phyloP scores from a whole-genome alignment of 2,888 invertebrate species.

The Myopa tessellatipennis region DNA sequence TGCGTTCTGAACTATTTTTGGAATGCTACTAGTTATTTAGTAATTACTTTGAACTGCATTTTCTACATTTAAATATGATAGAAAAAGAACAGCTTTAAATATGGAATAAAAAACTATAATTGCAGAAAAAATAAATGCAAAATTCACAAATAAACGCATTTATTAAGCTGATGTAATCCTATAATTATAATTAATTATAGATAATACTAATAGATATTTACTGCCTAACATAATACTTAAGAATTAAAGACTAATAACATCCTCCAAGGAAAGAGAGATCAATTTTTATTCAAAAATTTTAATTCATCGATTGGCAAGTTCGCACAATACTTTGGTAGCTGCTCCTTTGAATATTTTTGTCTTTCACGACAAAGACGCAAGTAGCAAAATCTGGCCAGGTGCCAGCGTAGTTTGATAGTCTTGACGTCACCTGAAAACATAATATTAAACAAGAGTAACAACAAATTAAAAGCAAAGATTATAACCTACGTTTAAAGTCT shows the following conservation, averaged over 20 bases:
- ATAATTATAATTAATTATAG: neutral
- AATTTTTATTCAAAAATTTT: constrained; percentile 53
- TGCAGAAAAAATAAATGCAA: neutral
- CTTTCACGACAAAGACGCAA: constrained; percentile 58
- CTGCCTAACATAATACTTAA: neutral
- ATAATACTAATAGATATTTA: neutral
- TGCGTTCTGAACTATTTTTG: no score
- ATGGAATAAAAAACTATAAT: neutral
- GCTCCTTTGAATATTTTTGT: constrained; percentile 52
- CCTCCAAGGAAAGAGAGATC: constrained; percentile 20
- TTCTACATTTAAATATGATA: no score
- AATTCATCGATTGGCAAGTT: constrained; percentile 61
- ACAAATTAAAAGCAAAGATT: neutral
- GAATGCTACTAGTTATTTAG: no score
- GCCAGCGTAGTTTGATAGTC: constrained; percentile 61
- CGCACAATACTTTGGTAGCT: constrained; percentile 54
- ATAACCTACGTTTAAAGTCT: constrained; percentile 55
- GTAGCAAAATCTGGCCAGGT: constrained; percentile 61
- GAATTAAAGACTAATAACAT: neutral
- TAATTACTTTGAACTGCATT: no score
- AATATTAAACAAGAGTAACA: neutral
- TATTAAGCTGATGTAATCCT: neutral
- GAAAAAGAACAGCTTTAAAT: neutral
- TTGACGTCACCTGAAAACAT: constrained; percentile 51
- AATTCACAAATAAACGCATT: neutral